Percentiles rank a stretch among this genome's conserved stretches.
Conservation (phyloP, 2,888 invertebrate genomes). For the Ormia ochracea region DNA sequence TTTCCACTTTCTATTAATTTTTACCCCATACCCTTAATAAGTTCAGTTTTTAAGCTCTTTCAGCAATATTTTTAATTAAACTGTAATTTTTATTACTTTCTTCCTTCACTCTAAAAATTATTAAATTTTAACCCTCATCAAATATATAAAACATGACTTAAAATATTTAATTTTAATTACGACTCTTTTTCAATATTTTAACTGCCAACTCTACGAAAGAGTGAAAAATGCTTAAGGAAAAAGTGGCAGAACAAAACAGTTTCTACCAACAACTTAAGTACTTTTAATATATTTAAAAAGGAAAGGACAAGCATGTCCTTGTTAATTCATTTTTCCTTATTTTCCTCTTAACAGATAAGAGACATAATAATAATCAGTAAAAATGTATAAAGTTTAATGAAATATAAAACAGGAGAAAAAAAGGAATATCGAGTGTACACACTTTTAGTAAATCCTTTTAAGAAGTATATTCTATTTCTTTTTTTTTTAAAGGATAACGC, state of each 20-base stretch:
- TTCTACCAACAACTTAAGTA: constrained; percentile 26
- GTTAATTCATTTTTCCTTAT: not conserved
- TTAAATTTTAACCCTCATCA: constrained; percentile 19
- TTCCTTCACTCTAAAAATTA: not conserved
- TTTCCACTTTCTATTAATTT: not conserved
- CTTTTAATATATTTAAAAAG: not conserved
- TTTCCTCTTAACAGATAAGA: not conserved
- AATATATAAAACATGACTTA: constrained; percentile 23
- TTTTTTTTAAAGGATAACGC: not conserved
- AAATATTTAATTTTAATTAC: constrained; percentile 50
- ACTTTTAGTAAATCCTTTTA: not conserved
- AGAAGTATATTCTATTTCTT: not conserved
- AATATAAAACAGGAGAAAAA: not conserved
- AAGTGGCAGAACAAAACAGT: not conserved
- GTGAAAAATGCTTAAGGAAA: not conserved
- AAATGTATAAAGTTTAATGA: not conserved
- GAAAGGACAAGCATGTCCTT: not conserved
- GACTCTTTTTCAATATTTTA: not conserved
- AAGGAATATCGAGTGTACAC: not conserved
- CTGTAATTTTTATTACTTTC: too few species aligned
- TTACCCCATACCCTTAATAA: not conserved
- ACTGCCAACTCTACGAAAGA: not conserved
- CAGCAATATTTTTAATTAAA: not conserved
- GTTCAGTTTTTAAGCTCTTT: not conserved
- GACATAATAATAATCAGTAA: constrained; percentile 5